phyloP scores from a whole-genome alignment of 2,888 invertebrate genomes.

The Callyntrura sp. region DNA sequence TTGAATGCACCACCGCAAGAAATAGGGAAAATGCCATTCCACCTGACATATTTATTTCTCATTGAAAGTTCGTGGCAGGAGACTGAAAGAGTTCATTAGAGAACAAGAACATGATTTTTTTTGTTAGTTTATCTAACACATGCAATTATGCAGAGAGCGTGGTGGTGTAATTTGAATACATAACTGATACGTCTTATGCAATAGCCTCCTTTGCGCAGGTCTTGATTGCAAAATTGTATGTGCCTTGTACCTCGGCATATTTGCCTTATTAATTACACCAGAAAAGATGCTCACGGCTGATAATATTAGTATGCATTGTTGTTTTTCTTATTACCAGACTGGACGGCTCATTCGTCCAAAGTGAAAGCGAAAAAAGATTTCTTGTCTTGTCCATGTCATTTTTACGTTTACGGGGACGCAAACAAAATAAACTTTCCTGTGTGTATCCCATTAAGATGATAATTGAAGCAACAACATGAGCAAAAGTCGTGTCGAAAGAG shows the following conservation, averaged over 20 bases:
- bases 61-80: slow-evolving; percentile 68
- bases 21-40: slow-evolving; percentile 3
- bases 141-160: not conserved
- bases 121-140: not conserved
- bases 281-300: slow-evolving; percentile 3
- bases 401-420: slow-evolving; percentile 19
- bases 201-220: slow-evolving; percentile 67
- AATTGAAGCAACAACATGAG: slow-evolving; percentile 43
- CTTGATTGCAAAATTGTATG: slow-evolving; percentile 66
- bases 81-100: slow-evolving; percentile 56
- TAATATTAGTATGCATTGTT: not conserved
- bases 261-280: slow-evolving; percentile 3
- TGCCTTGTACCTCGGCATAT: not conserved
- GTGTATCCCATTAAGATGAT: slow-evolving; percentile 55
- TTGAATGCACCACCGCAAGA: not conserved
- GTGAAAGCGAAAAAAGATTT: slow-evolving; percentile 57
- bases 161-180: slow-evolving; percentile 49
- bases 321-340: slow-evolving; percentile 11
- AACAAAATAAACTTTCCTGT: not conserved
- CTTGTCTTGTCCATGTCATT: slow-evolving; percentile 46
- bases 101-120: slow-evolving; percentile 8
- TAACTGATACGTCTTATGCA: slow-evolving; percentile 42
- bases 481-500: slow-evolving; percentile 5
- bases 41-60: slow-evolving; percentile 69
- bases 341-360: slow-evolving; percentile 30